Evolutionary conservation across 2,888 invertebrate genomes (phyloP).

Genomic region (Cerastoderma edule): DNA sequence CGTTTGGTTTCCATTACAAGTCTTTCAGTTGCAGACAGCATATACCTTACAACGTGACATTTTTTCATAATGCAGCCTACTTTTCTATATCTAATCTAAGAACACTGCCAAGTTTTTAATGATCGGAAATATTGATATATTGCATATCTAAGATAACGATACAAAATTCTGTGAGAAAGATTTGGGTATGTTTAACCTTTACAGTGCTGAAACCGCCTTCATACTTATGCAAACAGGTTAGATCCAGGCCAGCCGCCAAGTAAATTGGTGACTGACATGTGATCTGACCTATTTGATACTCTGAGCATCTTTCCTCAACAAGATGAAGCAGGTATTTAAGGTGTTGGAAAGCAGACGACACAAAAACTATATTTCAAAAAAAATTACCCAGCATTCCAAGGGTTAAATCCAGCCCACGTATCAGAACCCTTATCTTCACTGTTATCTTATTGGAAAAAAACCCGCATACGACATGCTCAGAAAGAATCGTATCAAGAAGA

Average conservation of each 20-base stretch:
- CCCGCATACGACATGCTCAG: no score
- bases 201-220: no score
- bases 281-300: neutral
- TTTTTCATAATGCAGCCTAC: neutral
- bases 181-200: no score
- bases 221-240: no score
- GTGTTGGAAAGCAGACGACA: no score
- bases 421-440: no score
- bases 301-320: neutral
- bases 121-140: conserved; percentile 19
- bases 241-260: conserved; percentile 13
- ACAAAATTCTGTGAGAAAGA: neutral
- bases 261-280: no score
- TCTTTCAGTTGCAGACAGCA: neutral
- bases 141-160: neutral
- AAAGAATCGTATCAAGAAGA: no score
- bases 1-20: neutral
- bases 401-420: no score
- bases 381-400: no score
- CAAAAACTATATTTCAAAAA: no score
- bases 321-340: conserved; percentile 2
- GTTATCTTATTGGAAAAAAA: no score
- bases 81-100: conserved; percentile 3
- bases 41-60: neutral
- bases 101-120: conserved; percentile 24